Base-by-base conservation (phyloP, 2,797 vertebrate genomes). In the Manis javanica region DNA sequence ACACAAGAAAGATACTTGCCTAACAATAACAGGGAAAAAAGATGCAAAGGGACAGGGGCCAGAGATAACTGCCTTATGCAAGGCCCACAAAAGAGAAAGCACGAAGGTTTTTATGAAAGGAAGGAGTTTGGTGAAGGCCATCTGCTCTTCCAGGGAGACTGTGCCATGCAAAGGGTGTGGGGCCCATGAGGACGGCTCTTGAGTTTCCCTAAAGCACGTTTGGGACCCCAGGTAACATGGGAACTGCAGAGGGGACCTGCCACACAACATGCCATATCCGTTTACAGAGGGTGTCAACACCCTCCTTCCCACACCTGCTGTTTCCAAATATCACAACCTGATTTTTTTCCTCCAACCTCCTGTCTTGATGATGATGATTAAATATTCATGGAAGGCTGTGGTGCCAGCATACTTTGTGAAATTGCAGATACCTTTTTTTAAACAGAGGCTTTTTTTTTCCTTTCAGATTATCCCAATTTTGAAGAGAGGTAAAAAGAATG, bases 261-360 rank as follows among this genome's bases (percentile, higher is more conserved):
- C 84, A 87, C 42, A 78, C 95, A 95, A 79, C 91, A 95, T 93
- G 96, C 95, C 97, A 90, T 91, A 94, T 97, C 93, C 91, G 12
- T 97, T 97, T 79, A 90, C 96, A 96, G 91, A 97, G 97, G 87
- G 94, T 97, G 97, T 98, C 96, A 97, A 97, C 97, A 97, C 97
- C 95, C 96, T 97, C 97, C 96, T 97, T 97, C 96, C 96, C 95
- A 97, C 97, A 98, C 98, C 98, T 98, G 98, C 97, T 98, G 97
- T 97, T 98, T 69, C 94, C 96, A 98, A 97, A 98, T 98, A 97
- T 97, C 97, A 98, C 97, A 97, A 97, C 97, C 97, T 98, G 96
- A 98, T 97, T 98, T 97, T 96, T 87, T 97, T 95, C 68, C 96
- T 96, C 94, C 97, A 97, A 64, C 97, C 97, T 98, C 97, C 97